These are phyloP conservation scores for Periophthalmus magnuspinnatus DNA, from an alignment of 2,797 vertebrate species.

Conservation along the genomic window DNA sequence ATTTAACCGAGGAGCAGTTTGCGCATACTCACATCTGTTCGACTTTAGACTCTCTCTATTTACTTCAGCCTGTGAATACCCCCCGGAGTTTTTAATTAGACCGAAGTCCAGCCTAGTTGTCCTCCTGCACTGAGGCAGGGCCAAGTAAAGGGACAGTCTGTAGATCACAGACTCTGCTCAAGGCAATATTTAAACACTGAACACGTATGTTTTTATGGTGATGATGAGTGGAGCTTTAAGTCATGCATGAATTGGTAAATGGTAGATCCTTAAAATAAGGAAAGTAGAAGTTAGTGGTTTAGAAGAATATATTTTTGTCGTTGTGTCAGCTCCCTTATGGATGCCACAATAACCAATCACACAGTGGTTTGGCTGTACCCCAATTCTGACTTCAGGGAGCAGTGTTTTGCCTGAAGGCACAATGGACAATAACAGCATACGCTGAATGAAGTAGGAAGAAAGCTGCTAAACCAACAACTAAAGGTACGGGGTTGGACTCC, in stretches of 20 bases:
- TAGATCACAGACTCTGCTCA: constrained; percentile 15
- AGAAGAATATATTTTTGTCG: neutral
- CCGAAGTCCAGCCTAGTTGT: constrained; percentile 18
- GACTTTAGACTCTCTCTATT: constrained; percentile 27
- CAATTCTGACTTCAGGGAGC: too few species aligned
- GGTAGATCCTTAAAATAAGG: too few species aligned
- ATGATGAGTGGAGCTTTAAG: neutral
- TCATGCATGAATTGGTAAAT: neutral
- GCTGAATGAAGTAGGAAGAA: neutral
- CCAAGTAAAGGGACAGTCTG: constrained; percentile 32
- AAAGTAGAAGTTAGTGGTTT: too few species aligned
- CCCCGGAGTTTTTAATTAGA: constrained; percentile 50
- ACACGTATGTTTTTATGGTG: neutral
- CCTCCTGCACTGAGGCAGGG: constrained; percentile 22
- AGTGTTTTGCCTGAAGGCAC: too few species aligned
- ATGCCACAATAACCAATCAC: too few species aligned
- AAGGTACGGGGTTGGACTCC: neutral
- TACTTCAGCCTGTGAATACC: constrained; percentile 31
- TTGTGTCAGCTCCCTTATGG: neutral
- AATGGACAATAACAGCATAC: neutral
- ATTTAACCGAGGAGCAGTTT: constrained; percentile 9
- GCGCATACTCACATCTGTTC: constrained; percentile 5
- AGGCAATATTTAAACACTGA: too few species aligned
- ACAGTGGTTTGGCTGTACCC: too few species aligned
- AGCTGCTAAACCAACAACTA: neutral